These are phyloP conservation scores for Carassius auratus DNA, from an alignment of 2,113 vertebrate genomes.

Conservation along the genomic window DNA sequence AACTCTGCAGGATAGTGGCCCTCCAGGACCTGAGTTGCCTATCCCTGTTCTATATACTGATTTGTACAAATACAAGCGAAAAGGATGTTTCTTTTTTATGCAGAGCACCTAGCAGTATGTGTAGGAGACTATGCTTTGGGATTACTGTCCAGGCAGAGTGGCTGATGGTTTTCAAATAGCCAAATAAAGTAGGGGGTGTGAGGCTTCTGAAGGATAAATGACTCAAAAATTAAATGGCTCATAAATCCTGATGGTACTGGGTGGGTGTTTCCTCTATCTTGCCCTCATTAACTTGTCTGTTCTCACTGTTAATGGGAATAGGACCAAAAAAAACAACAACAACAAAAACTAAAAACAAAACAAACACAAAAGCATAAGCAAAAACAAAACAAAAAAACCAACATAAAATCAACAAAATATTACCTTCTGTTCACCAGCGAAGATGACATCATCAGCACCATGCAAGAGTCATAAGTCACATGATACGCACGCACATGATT, in stretches of 20 bases:
- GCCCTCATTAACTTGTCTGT: constrained; percentile 32
- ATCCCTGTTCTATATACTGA: not conserved
- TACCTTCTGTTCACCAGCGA: constrained; percentile 99
- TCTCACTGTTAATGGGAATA: constrained; percentile 39
- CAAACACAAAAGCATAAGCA: constrained; percentile 30
- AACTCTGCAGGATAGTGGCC: too few relatives aligned
- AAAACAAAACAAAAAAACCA: constrained; percentile 62
- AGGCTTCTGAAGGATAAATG: constrained; percentile 42
- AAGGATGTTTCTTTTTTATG: not conserved
- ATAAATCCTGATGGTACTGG: constrained; percentile 40
- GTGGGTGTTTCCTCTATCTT: constrained; percentile 29
- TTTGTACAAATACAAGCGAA: not conserved
- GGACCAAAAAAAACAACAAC: constrained; percentile 79
- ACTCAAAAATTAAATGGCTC: constrained; percentile 51
- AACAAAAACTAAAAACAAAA: not conserved
- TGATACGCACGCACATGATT: constrained; percentile 98
- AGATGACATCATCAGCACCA: constrained; percentile 99
- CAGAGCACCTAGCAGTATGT: constrained; percentile 20
- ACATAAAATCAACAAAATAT: constrained; percentile 83
- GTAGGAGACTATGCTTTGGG: constrained; percentile 1
- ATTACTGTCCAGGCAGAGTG: constrained; percentile 9
- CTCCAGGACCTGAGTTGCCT: too few relatives aligned
- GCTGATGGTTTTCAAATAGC: constrained; percentile 30
- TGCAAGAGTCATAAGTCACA: constrained; percentile 99
- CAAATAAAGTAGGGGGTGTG: constrained; percentile 44